Percentiles rank a stretch among this genome's conserved stretches.
phyloP scores from a whole-genome alignment of 2,797 vertebrate species.

The Prionace glauca region DNA sequence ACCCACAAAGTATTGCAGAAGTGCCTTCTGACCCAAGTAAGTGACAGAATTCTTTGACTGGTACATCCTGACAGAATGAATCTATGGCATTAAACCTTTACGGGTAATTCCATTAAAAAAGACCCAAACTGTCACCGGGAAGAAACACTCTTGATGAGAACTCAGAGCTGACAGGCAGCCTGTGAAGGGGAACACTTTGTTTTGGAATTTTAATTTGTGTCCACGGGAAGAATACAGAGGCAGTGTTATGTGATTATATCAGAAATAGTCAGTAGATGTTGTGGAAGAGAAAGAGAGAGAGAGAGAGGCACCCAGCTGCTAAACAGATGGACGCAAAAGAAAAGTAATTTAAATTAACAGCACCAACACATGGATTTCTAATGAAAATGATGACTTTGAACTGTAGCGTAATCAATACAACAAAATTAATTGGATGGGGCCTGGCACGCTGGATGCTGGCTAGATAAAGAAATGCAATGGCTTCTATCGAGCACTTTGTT shows the following conservation, averaged over 20 bases:
- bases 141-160: neutral
- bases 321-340: neutral
- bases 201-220: neutral
- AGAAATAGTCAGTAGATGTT: neutral
- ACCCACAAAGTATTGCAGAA: neutral
- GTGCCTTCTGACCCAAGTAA: neutral
- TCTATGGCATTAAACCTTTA: neutral
- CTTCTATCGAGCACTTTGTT: neutral
- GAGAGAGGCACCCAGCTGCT: neutral
- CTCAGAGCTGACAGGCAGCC: neutral
- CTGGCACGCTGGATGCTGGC: neutral
- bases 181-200: slow-evolving; percentile 12
- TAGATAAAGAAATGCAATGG: neutral
- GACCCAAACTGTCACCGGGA: neutral
- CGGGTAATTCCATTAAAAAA: neutral
- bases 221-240: neutral
- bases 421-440: neutral
- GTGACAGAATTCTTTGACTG: neutral
- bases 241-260: neutral
- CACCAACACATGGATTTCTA: neutral
- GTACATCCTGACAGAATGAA: neutral
- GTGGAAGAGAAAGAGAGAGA: neutral
- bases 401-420: slow-evolving; percentile 5
- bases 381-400: slow-evolving; percentile 9
- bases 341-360: slow-evolving; percentile 1